Evolutionary conservation across 2,797 vertebrate genomes (phyloP).

Genomic region (Euthynnus affinis): DNA sequence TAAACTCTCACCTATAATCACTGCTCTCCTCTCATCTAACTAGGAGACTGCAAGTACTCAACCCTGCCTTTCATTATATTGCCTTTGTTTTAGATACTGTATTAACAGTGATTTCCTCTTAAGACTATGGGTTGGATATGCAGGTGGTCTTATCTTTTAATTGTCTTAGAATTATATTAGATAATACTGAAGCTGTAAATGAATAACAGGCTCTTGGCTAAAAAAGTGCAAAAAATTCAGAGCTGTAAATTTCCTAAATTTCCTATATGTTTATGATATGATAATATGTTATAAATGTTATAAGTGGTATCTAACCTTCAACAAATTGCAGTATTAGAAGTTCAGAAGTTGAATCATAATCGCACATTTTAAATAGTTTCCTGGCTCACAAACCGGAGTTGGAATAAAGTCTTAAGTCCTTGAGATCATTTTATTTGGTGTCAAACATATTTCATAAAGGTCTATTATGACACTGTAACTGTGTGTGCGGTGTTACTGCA

Average conservation of each 20-base stretch:
- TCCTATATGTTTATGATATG: too few species aligned
- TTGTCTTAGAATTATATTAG: too few species aligned
- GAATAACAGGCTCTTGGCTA: not conserved
- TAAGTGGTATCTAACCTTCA: constrained; percentile 12
- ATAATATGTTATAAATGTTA: not conserved
- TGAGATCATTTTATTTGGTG: not conserved
- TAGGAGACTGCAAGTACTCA: too few species aligned
- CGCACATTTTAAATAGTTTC: not conserved
- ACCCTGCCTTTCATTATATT: too few species aligned
- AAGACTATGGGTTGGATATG: constrained; percentile 5
- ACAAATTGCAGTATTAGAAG: not conserved
- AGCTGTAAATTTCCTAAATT: not conserved
- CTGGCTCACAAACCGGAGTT: not conserved
- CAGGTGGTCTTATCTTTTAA: not conserved
- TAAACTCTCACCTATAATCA: not conserved
- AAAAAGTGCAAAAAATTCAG: not conserved
- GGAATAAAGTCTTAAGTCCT: not conserved
- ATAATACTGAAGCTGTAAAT: constrained; percentile 9
- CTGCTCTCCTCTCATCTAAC: not conserved
- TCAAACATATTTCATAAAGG: constrained; percentile 10
- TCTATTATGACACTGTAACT: not conserved
- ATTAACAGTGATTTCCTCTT: not conserved
- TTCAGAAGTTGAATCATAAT: not conserved
- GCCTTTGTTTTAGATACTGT: not conserved
- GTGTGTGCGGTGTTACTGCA: constrained; percentile 10